Conservation (phyloP, 2,113 vertebrate genomes). For the Equus quagga region DNA sequence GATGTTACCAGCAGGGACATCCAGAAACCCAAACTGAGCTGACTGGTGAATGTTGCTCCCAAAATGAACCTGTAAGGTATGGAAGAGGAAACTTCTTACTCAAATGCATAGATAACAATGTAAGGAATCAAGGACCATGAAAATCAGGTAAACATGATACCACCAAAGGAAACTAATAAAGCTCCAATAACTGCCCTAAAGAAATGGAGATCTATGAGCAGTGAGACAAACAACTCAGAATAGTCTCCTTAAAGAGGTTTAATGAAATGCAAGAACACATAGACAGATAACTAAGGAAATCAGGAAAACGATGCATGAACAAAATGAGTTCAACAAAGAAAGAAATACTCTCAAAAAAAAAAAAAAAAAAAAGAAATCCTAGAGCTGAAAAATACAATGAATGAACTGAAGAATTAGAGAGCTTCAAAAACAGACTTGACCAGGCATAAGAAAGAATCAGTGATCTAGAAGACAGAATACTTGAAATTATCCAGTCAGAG, state of each 20-base stretch:
- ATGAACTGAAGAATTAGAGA: not conserved
- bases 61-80: not conserved
- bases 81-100: not conserved
- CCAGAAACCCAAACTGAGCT: not conserved
- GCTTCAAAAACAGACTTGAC: not conserved
- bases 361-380: not conserved
- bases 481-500: not conserved
- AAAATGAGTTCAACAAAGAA: not conserved
- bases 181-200: not conserved
- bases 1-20: not conserved
- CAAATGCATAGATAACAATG: not conserved
- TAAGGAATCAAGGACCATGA: not conserved
- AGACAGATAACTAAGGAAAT: not conserved
- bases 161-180: not conserved
- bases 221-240: not conserved
- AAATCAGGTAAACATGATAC: not conserved
- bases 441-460: not conserved
- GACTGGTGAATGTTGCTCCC: not conserved
- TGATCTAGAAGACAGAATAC: not conserved
- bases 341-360: not conserved
- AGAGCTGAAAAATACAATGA: not conserved
- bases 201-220: not conserved
- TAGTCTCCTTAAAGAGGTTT: not conserved
- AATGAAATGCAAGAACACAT: not conserved
- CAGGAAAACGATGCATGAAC: not conserved